These are phyloP conservation scores for Heterodera schachtii DNA, from an alignment of 1,140 invertebrate genomes.

Conservation along the genomic window DNA sequence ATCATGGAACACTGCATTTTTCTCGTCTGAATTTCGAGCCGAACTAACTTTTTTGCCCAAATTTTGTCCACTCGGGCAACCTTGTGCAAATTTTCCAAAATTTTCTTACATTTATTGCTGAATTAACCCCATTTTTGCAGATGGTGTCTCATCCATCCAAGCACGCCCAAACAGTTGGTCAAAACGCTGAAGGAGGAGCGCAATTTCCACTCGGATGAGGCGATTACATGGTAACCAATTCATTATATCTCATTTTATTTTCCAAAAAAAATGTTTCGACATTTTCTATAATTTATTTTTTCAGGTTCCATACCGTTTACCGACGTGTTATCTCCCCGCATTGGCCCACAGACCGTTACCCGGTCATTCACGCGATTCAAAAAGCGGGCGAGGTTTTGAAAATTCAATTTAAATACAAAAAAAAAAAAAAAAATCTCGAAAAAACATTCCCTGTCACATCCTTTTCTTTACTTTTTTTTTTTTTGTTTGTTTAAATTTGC, in stretches of 20 bases:
- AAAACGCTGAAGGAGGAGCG: conserved; percentile 86
- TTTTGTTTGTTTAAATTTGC: background rate
- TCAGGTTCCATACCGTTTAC: conserved; percentile 95
- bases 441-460: too few relatives aligned
- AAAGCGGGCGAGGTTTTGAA: conserved; percentile 86
- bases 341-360: conserved; percentile 44
- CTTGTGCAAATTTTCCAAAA: too few relatives aligned
- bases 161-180: conserved; percentile 89
- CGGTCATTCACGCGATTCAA: conserved; percentile 86
- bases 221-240: conserved; percentile 74
- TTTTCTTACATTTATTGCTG: too few relatives aligned
- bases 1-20: too few relatives aligned
- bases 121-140: conserved; percentile 67
- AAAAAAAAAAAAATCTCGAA: too few relatives aligned
- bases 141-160: conserved; percentile 97
- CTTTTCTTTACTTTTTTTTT: background rate
- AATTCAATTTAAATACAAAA: too few relatives aligned
- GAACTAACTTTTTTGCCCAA: too few relatives aligned
- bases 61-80: too few relatives aligned
- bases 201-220: conserved; percentile 93
- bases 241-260: too few relatives aligned
- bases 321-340: conserved; percentile 75
- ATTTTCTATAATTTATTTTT: conserved; percentile 84
- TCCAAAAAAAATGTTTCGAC: too few relatives aligned
- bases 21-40: too few relatives aligned